Percentiles rank a stretch among this genome's conserved stretches.
Conservation (phyloP, 2,797 vertebrate species). For the Sebastes trivittatus region DNA sequence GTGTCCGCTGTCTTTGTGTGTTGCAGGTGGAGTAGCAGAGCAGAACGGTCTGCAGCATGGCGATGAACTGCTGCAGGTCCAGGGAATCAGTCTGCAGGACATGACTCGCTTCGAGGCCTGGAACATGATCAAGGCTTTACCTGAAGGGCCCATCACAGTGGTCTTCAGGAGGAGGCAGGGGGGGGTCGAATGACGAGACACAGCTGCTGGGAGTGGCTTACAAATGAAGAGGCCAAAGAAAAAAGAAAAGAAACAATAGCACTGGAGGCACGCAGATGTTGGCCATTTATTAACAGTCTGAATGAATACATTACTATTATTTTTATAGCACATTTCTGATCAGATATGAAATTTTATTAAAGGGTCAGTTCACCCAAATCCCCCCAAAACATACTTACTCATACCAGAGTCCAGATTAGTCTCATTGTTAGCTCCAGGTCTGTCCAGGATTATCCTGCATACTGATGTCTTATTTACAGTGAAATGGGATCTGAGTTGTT, state of each 20-base stretch:
- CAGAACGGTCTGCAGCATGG: constrained; percentile 85
- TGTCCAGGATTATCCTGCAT: not conserved
- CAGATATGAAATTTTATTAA: not conserved
- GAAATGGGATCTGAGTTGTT: not conserved
- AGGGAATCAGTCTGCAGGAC: constrained; percentile 82
- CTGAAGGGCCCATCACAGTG: constrained; percentile 83
- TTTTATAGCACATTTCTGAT: not conserved
- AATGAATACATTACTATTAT: not conserved
- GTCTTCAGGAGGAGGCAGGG: constrained; percentile 79
- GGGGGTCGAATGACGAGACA: not conserved
- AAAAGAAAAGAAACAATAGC: not conserved
- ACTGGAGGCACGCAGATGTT: not conserved
- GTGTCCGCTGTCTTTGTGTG: constrained; percentile 6
- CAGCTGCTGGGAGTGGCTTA: not conserved
- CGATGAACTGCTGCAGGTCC: constrained; percentile 88
- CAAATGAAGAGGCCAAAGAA: not conserved
- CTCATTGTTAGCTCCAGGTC: not conserved
- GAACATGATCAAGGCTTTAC: constrained; percentile 90
- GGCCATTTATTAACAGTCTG: not conserved
- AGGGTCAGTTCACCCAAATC: not conserved
- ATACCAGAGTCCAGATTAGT: not conserved
- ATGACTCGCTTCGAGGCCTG: constrained; percentile 94
- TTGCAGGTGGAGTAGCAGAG: constrained; percentile 80
- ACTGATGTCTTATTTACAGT: not conserved
- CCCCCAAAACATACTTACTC: not conserved